Evolutionary conservation across 2,888 invertebrate species (phyloP).

Genomic region (Coleophora flavipennella): DNA sequence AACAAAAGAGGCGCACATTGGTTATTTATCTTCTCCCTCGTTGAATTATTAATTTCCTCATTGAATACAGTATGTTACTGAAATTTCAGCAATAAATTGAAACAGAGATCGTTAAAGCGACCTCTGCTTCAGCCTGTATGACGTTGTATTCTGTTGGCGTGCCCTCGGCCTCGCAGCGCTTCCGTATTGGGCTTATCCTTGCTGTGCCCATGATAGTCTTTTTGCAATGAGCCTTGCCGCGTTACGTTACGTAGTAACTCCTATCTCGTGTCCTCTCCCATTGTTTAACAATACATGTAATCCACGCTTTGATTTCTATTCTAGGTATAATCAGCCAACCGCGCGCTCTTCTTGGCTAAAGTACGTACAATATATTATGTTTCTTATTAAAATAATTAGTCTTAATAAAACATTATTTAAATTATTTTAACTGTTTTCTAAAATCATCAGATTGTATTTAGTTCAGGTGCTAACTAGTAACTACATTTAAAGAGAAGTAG

Average conservation of each 20-base stretch:
- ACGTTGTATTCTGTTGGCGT: conserved; percentile 10
- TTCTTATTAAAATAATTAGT: conserved; percentile 17
- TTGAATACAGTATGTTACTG: background rate
- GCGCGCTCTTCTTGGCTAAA: conserved; percentile 67
- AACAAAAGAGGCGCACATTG: no score
- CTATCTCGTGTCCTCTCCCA: conserved; percentile 27
- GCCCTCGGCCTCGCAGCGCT: conserved; percentile 65
- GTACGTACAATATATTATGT: conserved; percentile 57
- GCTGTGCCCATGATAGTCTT: conserved; percentile 65
- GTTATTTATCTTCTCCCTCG: no score
- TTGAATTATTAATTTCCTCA: no score
- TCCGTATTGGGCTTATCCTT: conserved; percentile 68
- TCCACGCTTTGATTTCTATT: conserved; percentile 56
- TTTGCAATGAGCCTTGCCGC: conserved; percentile 53
- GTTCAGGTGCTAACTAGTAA: conserved; percentile 41
- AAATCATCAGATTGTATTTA: no score
- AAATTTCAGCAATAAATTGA: background rate
- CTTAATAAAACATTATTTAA: no score
- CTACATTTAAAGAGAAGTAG: conserved; percentile 54
- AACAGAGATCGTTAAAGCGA: no score
- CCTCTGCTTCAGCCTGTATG: no score
- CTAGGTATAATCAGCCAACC: conserved; percentile 71
- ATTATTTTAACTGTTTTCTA: no score
- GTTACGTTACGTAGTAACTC: conserved; percentile 29
- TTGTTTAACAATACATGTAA: conserved; percentile 36